Base-by-base conservation (phyloP, 2,113 vertebrate genomes). In the Microtus ochrogaster region DNA sequence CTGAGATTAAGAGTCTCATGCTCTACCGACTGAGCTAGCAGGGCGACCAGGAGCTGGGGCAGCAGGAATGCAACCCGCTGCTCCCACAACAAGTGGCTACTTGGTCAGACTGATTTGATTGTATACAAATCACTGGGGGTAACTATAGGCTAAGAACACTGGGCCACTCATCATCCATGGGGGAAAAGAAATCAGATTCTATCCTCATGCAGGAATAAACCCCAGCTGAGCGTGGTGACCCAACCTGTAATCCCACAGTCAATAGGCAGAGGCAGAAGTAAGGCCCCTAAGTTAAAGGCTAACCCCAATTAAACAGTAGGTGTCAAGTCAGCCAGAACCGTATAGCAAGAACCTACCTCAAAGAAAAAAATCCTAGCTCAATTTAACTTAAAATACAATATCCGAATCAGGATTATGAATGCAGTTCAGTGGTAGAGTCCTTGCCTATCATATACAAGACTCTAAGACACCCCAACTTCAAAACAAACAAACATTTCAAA, bases 11-110 rank as follows among this genome's bases (percentile, higher is more conserved):
- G 99, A 99, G 99, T 99, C 99, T 99, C 99, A 99, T 99, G 99
- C 99, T 99, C 99, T 99, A 99, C 99, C 99, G 99, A 99, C 99
- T 99, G 99, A 99, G 99, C 99, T 99, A 99, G 99, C 99, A 99
- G 98, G 99, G 99, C 99, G 0, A 44, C 44, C 44, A 44, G 44
- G 44, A 44, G 44, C 44, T 44, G 44, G 44, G 44, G 44, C 5
- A 5, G 44, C 44, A 44, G 44, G 44, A 44, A 44, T 44, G 44
- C 44, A 44, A 44, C 44, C 44, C 5, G 44, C 44, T 44, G 44
- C 44, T 44, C 44, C 44, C 44, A 5, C 44, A 44, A 44, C 44
- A 44, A 44, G 44, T 44, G 44, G 44, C 0, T 14, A 76, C 73
- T 44, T 44, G 73, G 4, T 44, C 11, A 13, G 24, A 44, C 22